phyloP scores from a whole-genome alignment of 2,797 vertebrate species.

The Synanceia verrucosa region DNA sequence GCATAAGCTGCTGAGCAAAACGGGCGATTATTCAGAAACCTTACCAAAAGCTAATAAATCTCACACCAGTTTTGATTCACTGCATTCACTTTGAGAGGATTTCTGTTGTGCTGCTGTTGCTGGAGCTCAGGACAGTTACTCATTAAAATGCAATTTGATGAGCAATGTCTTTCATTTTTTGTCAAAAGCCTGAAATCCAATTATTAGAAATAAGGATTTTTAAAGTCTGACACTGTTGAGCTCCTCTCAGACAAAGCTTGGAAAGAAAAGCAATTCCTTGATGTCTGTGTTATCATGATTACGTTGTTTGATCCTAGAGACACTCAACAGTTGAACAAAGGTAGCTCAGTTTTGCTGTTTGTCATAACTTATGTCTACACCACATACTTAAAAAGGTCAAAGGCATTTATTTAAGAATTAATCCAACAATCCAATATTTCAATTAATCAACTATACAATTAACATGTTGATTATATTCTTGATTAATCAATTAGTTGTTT shows the following conservation, averaged over 20 bases:
- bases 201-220: not conserved
- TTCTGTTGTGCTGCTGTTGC: not conserved
- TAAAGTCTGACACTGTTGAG: too few relatives aligned
- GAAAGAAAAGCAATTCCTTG: not conserved
- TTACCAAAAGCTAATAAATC: not conserved
- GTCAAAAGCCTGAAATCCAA: not conserved
- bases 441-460: too few relatives aligned
- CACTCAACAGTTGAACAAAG: not conserved
- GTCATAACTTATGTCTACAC: not conserved
- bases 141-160: constrained; percentile 1
- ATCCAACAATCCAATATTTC: too few relatives aligned
- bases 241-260: not conserved
- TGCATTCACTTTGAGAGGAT: not conserved
- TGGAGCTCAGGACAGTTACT: not conserved
- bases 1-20: not conserved
- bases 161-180: not conserved
- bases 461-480: too few relatives aligned
- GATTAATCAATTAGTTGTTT: too few relatives aligned
- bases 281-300: not conserved
- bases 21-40: not conserved
- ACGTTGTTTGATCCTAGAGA: not conserved
- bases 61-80: not conserved
- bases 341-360: not conserved
- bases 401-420: not conserved
- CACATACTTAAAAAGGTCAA: not conserved